phyloP scores from a whole-genome alignment of 2,797 vertebrate genomes.

The Notolabrus celidotus region DNA sequence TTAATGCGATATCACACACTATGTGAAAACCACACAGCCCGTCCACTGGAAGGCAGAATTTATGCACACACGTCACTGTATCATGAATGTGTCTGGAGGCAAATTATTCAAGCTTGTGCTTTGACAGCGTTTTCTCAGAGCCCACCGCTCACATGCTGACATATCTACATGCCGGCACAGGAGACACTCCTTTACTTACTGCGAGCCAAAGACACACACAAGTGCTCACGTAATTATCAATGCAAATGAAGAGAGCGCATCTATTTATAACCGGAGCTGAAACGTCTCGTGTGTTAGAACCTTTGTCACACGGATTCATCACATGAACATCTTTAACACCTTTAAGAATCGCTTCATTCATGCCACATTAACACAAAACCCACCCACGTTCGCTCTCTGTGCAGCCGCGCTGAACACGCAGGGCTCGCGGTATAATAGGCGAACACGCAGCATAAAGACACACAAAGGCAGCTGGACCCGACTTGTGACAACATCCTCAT shows the following conservation, averaged over 20 bases:
- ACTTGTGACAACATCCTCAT: constrained; percentile 83
- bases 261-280: constrained; percentile 29
- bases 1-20: constrained; percentile 48
- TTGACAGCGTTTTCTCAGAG: constrained; percentile 70
- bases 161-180: constrained; percentile 50
- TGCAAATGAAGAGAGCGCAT: constrained; percentile 52
- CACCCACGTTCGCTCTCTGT: constrained; percentile 25
- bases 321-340: constrained; percentile 38
- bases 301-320: constrained; percentile 16
- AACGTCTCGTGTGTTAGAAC: constrained; percentile 27
- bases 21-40: constrained; percentile 52
- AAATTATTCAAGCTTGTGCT: constrained; percentile 73
- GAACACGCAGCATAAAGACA: constrained; percentile 67
- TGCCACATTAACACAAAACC: constrained; percentile 47
- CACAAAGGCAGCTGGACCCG: constrained; percentile 82
- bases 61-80: constrained; percentile 54
- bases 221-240: constrained; percentile 42
- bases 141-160: constrained; percentile 41
- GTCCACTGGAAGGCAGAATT: constrained; percentile 56
- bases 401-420: constrained; percentile 42
- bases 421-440: constrained; percentile 61
- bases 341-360: constrained; percentile 39
- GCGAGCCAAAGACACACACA: constrained; percentile 33
- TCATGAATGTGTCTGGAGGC: constrained; percentile 63
- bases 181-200: constrained; percentile 27